A percentile compares a stretch with the other conserved stretches of the same genome.
phyloP scores from a whole-genome alignment of 92 coral and sea anemone species.

The Anthopleura xanthogrammica region DNA sequence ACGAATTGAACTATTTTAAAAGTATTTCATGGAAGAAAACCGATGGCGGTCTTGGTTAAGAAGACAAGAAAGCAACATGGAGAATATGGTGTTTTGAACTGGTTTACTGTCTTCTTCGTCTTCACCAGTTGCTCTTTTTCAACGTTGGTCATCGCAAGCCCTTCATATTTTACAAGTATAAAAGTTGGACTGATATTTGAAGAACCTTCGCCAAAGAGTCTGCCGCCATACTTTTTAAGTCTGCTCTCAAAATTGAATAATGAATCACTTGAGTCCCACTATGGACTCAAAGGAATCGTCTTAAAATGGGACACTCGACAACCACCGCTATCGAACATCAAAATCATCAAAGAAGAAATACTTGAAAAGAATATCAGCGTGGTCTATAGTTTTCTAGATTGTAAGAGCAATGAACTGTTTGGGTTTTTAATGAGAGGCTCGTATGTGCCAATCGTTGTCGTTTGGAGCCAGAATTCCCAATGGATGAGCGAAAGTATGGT shows the following conservation, averaged over 20 bases:
- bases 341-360: conserved; percentile 23
- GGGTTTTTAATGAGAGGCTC: conserved; percentile 31
- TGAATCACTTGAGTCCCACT: background rate
- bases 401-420: conserved; percentile 45
- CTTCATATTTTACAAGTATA: background rate
- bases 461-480: conserved; percentile 33
- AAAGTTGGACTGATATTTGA: background rate
- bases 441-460: conserved; percentile 44
- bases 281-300: conserved; percentile 28
- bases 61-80: background rate
- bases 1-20: background rate
- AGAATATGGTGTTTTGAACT: background rate
- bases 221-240: background rate
- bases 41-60: background rate
- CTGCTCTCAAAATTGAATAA: background rate
- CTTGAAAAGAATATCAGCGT: conserved; percentile 38
- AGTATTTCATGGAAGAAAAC: background rate
- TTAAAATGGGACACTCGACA: conserved; percentile 50
- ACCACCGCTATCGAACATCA: conserved; percentile 27
- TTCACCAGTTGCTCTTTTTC: background rate
- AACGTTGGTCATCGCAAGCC: background rate
- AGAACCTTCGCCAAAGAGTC: background rate
- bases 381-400: conserved; percentile 50
- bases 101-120: background rate
- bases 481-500: conserved; percentile 37